Percentiles rank a stretch among this genome's conserved stretches.
These are phyloP conservation scores for Palythoa heliodiscus DNA, from an alignment of 92 coral and sea anemone species.

Conservation along the genomic window DNA sequence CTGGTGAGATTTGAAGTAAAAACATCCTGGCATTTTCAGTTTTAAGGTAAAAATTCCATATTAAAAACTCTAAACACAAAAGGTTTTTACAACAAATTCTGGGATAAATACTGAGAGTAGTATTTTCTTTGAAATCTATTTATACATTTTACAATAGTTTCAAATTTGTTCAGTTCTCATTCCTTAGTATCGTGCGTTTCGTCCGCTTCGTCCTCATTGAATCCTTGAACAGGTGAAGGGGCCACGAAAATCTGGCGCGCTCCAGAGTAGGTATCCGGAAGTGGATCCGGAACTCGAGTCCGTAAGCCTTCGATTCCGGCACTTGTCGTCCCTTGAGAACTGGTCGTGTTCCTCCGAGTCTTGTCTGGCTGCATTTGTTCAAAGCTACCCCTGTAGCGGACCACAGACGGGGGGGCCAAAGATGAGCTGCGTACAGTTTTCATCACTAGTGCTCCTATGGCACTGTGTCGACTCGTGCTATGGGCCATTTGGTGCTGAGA, in stretches of 20 bases:
- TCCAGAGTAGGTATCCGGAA: slow-evolving; percentile 29
- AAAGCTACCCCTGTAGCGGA: slow-evolving; percentile 27
- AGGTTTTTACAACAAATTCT: not conserved
- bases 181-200: not conserved
- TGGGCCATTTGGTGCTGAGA: slow-evolving; percentile 41
- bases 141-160: not conserved
- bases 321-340: slow-evolving; percentile 1
- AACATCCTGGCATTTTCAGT: too few species aligned
- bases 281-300: slow-evolving; percentile 31
- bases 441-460: slow-evolving; percentile 27
- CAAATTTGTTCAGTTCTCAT: not conserved
- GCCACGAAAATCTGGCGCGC: slow-evolving; percentile 32
- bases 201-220: not conserved
- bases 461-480: slow-evolving; percentile 21
- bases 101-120: too few species aligned
- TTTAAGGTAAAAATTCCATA: too few species aligned
- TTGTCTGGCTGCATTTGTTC: not conserved
- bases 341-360: not conserved
- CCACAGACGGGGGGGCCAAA: not conserved
- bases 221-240: slow-evolving; percentile 26
- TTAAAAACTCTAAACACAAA: not conserved
- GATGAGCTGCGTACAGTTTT: slow-evolving; percentile 27
- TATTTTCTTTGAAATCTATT: not conserved
- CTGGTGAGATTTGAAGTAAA: too few species aligned
- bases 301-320: slow-evolving; percentile 25